Evolutionary conservation across 2,113 vertebrate species (phyloP), one percentile per base, ranked within the genome.

Genomic region (Macrotis lagotis): DNA sequence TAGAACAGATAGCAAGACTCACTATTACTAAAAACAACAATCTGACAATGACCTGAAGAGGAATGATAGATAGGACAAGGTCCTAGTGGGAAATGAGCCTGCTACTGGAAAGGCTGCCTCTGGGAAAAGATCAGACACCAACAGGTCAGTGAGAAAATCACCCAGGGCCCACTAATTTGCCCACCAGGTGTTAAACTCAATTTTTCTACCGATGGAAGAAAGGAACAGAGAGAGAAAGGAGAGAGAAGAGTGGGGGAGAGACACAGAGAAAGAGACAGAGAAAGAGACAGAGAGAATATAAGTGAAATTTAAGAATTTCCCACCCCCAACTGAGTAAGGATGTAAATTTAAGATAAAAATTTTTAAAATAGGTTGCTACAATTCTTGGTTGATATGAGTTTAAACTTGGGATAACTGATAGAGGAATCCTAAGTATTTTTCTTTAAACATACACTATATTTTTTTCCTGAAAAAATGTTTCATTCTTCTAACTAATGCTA

Each of bases 321-420:
- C 22, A 89, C 37, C 28, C 28, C 37, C 88, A 50, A 25, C 49
- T 93, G 47, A 8, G 0, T 74, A 91, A 91, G 6, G 92, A 50
- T 53, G 37, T 0, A 48, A 52, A 53, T 2, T 91, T 93, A 74
- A 88, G 28, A 92, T 25, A 52, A 10, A 10, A 90, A 53, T 94
- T 93, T 95, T 44, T 92, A 66, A 95, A 95, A 53, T 91, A 48
- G 9, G 14, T 1, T 66, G 26, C 91, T 83, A 49, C 49, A 92
- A 50, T 93, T 2, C 90, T 55, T 50, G 95, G 95, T 92, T 94
- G 93, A 93, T 92, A 93, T 90, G 48, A 55, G 24, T 48, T 93
- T 74, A 51, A 66, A 88, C 83, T 95, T 66, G 25, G 0, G 44
- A 74, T 74, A 90, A 28, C 47, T 59, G 48, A 48, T 93, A 93